Base-by-base conservation (phyloP, 1,140 invertebrate species). In the Glomeris maerens region DNA sequence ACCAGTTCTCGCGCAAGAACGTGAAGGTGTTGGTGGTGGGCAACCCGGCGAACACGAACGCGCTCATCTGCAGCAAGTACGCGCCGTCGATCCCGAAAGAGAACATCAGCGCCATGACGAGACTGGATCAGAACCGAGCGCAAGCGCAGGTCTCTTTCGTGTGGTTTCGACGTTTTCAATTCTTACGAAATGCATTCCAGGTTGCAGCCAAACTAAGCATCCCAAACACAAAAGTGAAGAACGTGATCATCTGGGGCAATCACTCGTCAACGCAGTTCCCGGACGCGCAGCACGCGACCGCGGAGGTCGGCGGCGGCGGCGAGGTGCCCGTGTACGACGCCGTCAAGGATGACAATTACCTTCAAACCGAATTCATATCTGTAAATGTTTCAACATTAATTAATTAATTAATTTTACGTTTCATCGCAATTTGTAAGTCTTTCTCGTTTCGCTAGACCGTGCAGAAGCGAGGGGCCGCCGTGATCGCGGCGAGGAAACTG, bases 1-100 rank as follows among this genome's bases (percentile, higher is more conserved):
- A 98, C 55, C 80, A 92, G 67, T 78, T 79, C 67, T 90, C 95
- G 1, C 89, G 87, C 57, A 97, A 98, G 63, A 82, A 83, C 64
- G 88, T 96, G 17, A 97, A 75, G 72, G 70, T 77, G 20, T 70
- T 99, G 17, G 94, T 99, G 39, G 95, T 99, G 61, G 96, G 96
- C 29, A 99, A 99, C 69, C 96, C 96, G 42, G 96, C 96, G 0
- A 99, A 99, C 64, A 99, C 96, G 0, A 99, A 99, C 74, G 94
- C 94, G 17, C 71, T 94, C 7, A 91, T 99, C 56, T 93, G 89
- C 62, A 85, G 89, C 2, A 86, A 91, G 62, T 97, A 94, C 69
- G 92, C 92, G n/a, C 92, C 91, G 27, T 90, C 87, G 2, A 98
- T 99, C 67, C 94, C 95, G 14, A 82, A 82, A 57, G 80, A 91